Evolutionary conservation across 2,113 vertebrate species (phyloP).

Genomic region (Clarias magur): DNA sequence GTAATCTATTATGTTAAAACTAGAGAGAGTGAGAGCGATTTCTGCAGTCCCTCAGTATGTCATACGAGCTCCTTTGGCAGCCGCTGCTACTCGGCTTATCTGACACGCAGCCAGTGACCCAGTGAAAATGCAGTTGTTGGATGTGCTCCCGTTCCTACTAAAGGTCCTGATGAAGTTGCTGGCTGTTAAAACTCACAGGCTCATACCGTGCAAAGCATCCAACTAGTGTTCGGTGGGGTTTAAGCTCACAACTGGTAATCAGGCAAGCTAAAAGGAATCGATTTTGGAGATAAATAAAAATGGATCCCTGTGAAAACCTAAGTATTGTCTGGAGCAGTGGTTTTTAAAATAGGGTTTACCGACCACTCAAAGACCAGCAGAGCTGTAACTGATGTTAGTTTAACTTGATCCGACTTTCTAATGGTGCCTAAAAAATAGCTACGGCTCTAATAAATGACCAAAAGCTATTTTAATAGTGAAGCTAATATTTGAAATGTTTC

Average conservation of each 20-base stretch:
- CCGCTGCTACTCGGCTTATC: background rate
- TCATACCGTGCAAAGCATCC: background rate
- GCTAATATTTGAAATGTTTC: background rate
- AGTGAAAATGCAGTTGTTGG: conserved; percentile 22
- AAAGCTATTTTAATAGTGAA: background rate
- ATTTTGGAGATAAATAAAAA: background rate
- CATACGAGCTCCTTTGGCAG: conserved; percentile 4
- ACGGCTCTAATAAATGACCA: background rate
- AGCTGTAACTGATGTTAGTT: background rate
- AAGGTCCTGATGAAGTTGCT: conserved; percentile 7
- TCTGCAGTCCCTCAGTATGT: background rate
- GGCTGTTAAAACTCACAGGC: background rate
- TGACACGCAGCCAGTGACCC: conserved; percentile 24
- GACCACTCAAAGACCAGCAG: background rate
- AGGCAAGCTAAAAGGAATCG: background rate
- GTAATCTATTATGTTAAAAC: background rate
- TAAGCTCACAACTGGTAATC: background rate
- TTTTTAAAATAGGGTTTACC: background rate
- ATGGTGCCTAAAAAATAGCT: background rate
- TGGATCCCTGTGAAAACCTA: background rate
- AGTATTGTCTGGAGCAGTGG: background rate
- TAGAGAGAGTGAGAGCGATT: background rate
- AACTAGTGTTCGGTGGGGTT: background rate
- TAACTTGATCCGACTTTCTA: background rate
- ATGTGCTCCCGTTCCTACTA: conserved; percentile 11